Conservation (phyloP, 1,140 invertebrate genomes). For the Neomicropteryx cornuta region DNA sequence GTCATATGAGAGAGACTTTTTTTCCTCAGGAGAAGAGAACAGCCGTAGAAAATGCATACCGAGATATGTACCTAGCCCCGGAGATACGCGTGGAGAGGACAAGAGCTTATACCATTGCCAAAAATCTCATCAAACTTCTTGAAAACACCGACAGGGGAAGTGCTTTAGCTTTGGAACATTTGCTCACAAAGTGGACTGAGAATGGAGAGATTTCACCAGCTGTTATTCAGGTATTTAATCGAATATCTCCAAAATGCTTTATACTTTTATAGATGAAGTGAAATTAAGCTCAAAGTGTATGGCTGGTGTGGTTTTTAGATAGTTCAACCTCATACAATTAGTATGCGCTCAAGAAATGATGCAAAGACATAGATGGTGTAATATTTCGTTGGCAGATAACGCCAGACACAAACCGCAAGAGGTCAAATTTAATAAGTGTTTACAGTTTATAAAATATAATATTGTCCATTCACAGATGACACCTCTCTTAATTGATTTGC, state of each 20-base stretch:
- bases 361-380: no score
- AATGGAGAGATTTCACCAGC: conserved; percentile 44
- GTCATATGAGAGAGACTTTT: background rate
- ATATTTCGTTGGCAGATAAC: no score
- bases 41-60: conserved; percentile 43
- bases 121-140: conserved; percentile 50
- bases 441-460: no score
- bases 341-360: no score
- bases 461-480: no score
- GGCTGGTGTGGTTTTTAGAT: no score
- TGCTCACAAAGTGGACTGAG: conserved; percentile 55
- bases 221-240: conserved; percentile 33
- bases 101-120: conserved; percentile 38
- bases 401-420: no score
- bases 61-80: conserved; percentile 34
- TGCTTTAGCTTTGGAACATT: conserved; percentile 53
- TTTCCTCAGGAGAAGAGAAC: conserved; percentile 40
- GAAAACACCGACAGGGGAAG: conserved; percentile 32
- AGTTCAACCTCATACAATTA: no score
- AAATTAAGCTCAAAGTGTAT: no score
- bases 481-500: no score
- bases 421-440: no score
- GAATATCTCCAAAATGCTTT: background rate
- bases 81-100: conserved; percentile 29
- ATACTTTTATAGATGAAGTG: background rate